phyloP scores from a whole-genome alignment of 2,888 invertebrate genomes.

The Ophion obscuratus region DNA sequence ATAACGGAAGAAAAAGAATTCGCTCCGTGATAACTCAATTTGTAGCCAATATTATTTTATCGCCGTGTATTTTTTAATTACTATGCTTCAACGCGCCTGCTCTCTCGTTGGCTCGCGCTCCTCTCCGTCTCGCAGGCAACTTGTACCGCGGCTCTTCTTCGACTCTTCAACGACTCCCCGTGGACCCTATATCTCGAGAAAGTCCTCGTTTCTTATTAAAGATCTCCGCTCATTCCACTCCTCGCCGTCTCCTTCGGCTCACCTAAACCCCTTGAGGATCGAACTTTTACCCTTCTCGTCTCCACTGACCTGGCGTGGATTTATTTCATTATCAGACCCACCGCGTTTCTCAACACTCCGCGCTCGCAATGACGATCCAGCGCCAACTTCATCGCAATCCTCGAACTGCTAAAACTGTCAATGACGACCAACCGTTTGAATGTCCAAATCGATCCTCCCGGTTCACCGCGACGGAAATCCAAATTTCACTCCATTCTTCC shows the following conservation, averaged over 20 bases:
- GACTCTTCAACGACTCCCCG: constrained; percentile 58
- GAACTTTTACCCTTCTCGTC: constrained; percentile 80
- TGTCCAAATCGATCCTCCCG: background rate
- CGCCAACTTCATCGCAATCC: background rate
- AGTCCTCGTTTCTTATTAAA: constrained; percentile 63
- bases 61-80: constrained; percentile 83
- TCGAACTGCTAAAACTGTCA: background rate
- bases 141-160: constrained; percentile 28
- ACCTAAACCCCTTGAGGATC: constrained; percentile 77
- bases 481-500: background rate
- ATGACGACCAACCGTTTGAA: too few relatives aligned
- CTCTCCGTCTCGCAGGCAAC: constrained; percentile 21
- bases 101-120: constrained; percentile 40
- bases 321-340: constrained; percentile 76
- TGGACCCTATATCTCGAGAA: constrained; percentile 49
- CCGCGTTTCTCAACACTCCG: constrained; percentile 56
- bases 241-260: constrained; percentile 65
- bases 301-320: constrained; percentile 68
- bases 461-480: background rate
- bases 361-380: constrained; percentile 4
- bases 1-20: constrained; percentile 14
- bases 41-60: constrained; percentile 83
- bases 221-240: constrained; percentile 67
- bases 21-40: constrained; percentile 76
- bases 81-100: constrained; percentile 77